Conservation (phyloP, 2,888 invertebrate species). For the Marasmarcha lunaedactyla region DNA sequence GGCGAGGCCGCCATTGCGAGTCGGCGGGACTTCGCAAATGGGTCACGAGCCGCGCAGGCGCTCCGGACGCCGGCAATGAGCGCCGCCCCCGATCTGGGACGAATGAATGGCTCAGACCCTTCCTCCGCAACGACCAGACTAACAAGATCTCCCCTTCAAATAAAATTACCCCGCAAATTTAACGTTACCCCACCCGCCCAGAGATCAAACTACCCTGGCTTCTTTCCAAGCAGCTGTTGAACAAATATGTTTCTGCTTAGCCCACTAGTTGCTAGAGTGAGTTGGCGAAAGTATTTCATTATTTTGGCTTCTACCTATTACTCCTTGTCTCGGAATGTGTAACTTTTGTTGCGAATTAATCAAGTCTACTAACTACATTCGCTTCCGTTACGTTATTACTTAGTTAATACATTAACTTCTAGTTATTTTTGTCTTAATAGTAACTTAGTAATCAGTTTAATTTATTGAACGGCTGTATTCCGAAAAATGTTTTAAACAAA, state of each 20-base stretch:
- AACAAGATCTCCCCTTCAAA: constrained; percentile 43
- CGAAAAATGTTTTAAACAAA: too few species aligned
- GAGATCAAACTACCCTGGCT: constrained; percentile 32
- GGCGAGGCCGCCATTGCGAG: constrained; percentile 47
- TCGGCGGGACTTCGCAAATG: constrained; percentile 39
- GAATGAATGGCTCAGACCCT: constrained; percentile 53
- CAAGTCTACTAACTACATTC: background rate
- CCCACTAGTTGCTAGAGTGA: constrained; percentile 59
- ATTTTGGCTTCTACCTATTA: background rate
- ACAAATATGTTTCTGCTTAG: constrained; percentile 50
- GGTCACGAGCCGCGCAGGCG: constrained; percentile 64
- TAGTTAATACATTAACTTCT: too few species aligned
- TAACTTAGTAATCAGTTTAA: too few species aligned
- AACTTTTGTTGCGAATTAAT: background rate
- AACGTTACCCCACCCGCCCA: constrained; percentile 23
- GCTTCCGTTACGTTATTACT: too few species aligned
- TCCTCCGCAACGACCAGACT: constrained; percentile 28
- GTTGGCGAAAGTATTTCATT: constrained; percentile 26
- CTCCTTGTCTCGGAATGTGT: background rate
- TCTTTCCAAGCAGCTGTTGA: constrained; percentile 43
- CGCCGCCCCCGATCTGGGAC: constrained; percentile 52
- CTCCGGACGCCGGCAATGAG: constrained; percentile 61
- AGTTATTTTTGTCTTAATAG: too few species aligned
- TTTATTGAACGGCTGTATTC: too few species aligned
- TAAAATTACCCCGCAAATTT: constrained; percentile 19